Evolutionary conservation across 2,888 invertebrate species (phyloP), one percentile per base, ranked within the genome.

Genomic region (Orchestes rusci): DNA sequence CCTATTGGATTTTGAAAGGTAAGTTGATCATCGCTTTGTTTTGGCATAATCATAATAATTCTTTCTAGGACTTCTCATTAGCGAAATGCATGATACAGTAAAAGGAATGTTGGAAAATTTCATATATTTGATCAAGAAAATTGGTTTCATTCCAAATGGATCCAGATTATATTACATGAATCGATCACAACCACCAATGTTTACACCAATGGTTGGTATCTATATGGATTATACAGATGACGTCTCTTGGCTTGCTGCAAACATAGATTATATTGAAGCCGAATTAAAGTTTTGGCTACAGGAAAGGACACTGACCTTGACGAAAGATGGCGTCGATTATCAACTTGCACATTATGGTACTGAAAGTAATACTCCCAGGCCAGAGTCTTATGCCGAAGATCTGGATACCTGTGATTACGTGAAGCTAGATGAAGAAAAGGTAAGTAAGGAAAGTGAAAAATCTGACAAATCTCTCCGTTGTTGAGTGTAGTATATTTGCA

Each of bases 101-200:
- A 71, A 70, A 64, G 85, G 86, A 2, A 83, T 90, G 73, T 72
- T 91, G 15, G 75, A 77, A 50, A 91, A 91, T 64, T 79, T 90
- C 52, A 70, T 85, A 2, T 72, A 75, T 48, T 66, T 89, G 41
- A 75, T 90, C 1, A 72, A 79, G 19, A 73, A 68, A 54, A 70
- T 79, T 52, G 82, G 85, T 2, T 79, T 80, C 55, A 72, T 91
- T 23, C 90, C 90, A 0, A 90, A 90, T 59, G 91, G 91, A 20
- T 40, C 48, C 18, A 71, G 92, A 50, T 75, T 87, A 55, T 92
- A 92, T 62, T 91, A 84, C 57, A 64, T 75, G 36, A 73, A 78
- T 62, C 71, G 84, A 44, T 80, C 82, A n/a, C 84, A 85, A 56
- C 83, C 84, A 0, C 84, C 84, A 0, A 64, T 84, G 50, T 62